phyloP scores from a whole-genome alignment of 2,113 vertebrate genomes.

The Tringa solitaria region DNA sequence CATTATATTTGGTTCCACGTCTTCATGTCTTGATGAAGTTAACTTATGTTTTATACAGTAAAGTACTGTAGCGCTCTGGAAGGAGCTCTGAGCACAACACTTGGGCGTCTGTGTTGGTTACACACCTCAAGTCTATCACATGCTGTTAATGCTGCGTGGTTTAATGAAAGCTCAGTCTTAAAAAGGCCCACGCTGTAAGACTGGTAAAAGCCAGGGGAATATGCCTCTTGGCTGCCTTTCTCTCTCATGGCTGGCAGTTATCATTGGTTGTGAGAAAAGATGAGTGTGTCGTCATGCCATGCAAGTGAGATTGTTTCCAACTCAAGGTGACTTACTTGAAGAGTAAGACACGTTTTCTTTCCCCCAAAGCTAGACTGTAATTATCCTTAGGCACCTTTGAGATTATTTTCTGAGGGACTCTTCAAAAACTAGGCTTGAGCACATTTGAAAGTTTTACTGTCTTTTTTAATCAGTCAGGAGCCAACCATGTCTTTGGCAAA shows the following conservation, averaged over 20 bases:
- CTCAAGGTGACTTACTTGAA: neutral
- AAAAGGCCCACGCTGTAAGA: neutral
- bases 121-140: neutral
- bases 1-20: neutral
- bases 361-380: neutral
- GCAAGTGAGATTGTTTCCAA: neutral
- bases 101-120: neutral
- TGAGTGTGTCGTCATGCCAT: neutral
- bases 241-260: neutral
- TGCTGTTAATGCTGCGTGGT: neutral
- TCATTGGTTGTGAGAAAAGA: neutral
- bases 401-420: neutral
- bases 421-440: neutral
- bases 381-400: neutral
- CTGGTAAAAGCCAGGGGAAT: neutral
- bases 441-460: neutral
- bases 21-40: neutral
- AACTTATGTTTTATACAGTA: constrained; percentile 10
- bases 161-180: neutral
- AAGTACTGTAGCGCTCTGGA: constrained; percentile 24
- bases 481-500: neutral
- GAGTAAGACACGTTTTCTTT: neutral
- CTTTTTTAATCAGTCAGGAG: neutral
- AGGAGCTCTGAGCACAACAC: neutral
- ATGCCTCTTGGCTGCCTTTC: neutral